Evolutionary conservation across 2,797 vertebrate species (phyloP).

Genomic region (Brachyrhaphis roseni): DNA sequence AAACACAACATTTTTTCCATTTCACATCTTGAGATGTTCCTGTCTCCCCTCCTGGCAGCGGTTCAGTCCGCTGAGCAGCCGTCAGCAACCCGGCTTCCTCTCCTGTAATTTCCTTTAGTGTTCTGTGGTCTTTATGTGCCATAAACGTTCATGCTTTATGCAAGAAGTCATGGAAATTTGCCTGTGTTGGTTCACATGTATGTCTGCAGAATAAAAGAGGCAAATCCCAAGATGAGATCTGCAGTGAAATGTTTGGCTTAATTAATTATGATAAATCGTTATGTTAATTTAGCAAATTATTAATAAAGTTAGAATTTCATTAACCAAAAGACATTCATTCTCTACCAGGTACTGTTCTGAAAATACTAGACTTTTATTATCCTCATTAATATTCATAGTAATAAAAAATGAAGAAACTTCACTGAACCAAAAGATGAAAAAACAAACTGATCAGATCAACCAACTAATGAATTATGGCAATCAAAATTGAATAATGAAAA

Average conservation of each 20-base stretch:
- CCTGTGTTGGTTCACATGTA: conserved; percentile 11
- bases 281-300: neutral
- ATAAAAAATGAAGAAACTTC: neutral
- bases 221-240: neutral
- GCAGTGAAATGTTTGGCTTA: neutral
- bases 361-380: neutral
- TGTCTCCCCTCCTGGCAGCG: conserved; percentile 14
- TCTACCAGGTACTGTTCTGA: too few species aligned
- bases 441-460: neutral
- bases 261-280: neutral
- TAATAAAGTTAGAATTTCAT: neutral
- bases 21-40: neutral
- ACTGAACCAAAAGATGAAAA: neutral
- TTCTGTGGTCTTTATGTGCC: neutral
- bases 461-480: too few species aligned
- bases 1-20: conserved; percentile 11
- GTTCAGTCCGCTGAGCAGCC: conserved; percentile 5
- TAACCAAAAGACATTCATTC: neutral
- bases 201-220: conserved; percentile 18
- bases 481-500: too few species aligned
- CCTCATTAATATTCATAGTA: too few species aligned
- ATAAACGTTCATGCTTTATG: conserved; percentile 5
- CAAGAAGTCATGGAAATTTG: conserved; percentile 14
- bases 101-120: conserved; percentile 1
- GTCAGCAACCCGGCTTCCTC: conserved; percentile 11